A percentile compares a stretch with the other conserved stretches of the same genome.
phyloP scores from a whole-genome alignment of 2,113 vertebrate species.

The Rafetus swinhoei region DNA sequence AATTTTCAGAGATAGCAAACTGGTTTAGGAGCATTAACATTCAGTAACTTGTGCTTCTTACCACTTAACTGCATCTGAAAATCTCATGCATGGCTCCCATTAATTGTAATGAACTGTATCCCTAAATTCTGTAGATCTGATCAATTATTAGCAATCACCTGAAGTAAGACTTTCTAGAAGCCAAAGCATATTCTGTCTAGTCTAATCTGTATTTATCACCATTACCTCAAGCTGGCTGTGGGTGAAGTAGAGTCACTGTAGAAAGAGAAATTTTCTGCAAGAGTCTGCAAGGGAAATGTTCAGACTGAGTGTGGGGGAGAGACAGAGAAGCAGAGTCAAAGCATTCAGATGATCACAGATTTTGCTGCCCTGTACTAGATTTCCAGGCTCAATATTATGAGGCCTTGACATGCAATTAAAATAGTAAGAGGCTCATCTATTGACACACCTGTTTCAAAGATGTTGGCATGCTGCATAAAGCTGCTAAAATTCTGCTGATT shows the following conservation, averaged over 20 bases:
- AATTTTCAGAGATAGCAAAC: neutral
- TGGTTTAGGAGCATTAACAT: neutral
- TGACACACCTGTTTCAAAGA: neutral
- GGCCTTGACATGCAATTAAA: neutral
- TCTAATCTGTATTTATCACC: neutral
- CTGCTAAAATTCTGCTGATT: neutral
- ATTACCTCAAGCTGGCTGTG: neutral
- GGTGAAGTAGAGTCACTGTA: neutral
- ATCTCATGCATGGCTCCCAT: fast-evolving
- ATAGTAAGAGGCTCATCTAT: neutral
- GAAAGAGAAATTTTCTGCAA: neutral
- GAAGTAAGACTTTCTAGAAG: neutral
- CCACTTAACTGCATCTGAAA: neutral
- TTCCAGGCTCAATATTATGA: neutral
- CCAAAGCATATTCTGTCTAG: neutral
- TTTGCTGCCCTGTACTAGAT: neutral
- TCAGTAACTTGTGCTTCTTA: neutral
- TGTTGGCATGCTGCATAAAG: neutral
- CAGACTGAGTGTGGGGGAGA: neutral
- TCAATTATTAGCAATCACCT: neutral
- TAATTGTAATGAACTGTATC: neutral
- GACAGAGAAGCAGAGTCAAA: neutral
- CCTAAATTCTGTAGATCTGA: neutral
- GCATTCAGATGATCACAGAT: neutral
- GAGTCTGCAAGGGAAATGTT: neutral